Percentiles rank a stretch among this genome's conserved stretches.
phyloP scores from a whole-genome alignment of 2,113 vertebrate genomes.

The Thamnaconus septentrionalis region DNA sequence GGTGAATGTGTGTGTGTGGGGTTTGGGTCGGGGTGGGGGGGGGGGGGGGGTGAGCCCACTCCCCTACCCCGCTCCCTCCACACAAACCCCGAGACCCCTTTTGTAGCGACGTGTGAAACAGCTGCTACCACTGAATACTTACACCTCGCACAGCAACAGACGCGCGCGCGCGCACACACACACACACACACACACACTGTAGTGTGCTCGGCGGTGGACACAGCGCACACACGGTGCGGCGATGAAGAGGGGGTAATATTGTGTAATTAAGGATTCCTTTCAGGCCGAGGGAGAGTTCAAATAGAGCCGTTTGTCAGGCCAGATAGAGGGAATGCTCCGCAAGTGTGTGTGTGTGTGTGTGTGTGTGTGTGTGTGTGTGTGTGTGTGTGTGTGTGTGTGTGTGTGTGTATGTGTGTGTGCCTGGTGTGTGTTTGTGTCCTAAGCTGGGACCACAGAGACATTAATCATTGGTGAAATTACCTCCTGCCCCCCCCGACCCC shows the following conservation, averaged over 20 bases:
- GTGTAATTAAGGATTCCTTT: conserved; percentile 99
- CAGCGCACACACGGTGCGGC: conserved; percentile 82
- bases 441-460: conserved; percentile 87
- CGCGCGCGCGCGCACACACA: conserved; percentile 28
- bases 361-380: conserved; percentile 40
- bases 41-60: conserved; percentile 59
- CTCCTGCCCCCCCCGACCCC: conserved; percentile 72
- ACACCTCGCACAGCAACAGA: conserved; percentile 60
- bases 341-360: conserved; percentile 76
- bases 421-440: conserved; percentile 89
- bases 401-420: conserved; percentile 44
- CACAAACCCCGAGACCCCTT: conserved; percentile 34
- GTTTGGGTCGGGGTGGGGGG: too few species aligned
- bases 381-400: conserved; percentile 85
- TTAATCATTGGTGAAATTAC: conserved; percentile 99
- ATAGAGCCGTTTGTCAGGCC: conserved; percentile 95
- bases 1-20: conserved; percentile 65
- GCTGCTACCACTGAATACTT: conserved; percentile 81
- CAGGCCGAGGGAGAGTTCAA: conserved; percentile 98
- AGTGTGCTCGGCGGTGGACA: conserved; percentile 66
- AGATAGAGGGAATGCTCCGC: conserved; percentile 81
- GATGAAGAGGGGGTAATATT: conserved; percentile 97
- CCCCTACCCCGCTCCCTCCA: not conserved
- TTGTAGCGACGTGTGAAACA: conserved; percentile 82
- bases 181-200: conserved; percentile 45